phyloP scores from a whole-genome alignment of 2,113 vertebrate species.

The Cyphomyrus discorhynchus region DNA sequence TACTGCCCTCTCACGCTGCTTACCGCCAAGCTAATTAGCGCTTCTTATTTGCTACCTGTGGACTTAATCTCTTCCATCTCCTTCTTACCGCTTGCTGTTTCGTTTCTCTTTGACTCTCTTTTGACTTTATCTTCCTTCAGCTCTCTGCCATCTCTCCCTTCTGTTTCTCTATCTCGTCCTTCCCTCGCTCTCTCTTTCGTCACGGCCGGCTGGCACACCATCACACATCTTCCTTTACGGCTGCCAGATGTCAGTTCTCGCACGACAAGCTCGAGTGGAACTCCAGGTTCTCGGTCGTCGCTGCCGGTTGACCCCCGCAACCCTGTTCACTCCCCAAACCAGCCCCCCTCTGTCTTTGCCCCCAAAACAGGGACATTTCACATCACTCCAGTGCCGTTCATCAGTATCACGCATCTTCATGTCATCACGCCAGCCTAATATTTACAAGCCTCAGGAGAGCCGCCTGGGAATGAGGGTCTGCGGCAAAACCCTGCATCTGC shows the following conservation, averaged over 20 bases:
- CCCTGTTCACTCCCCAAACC: neutral
- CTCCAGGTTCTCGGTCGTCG: neutral
- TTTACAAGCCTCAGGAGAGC: neutral
- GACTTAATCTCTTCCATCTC: constrained; percentile 4
- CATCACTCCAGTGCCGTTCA: neutral
- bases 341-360: neutral
- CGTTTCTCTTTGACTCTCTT: neutral
- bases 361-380: neutral
- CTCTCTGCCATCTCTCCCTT: neutral
- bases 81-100: neutral
- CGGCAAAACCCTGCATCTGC: neutral
- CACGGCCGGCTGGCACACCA: constrained; percentile 35
- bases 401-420: neutral
- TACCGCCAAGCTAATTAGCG: neutral
- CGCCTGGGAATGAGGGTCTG: neutral
- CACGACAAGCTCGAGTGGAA: neutral
- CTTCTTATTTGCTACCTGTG: neutral
- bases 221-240: constrained; percentile 38
- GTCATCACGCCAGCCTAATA: neutral
- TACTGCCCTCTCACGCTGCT: neutral
- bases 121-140: neutral
- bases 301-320: neutral
- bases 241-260: constrained; percentile 2
- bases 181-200: constrained; percentile 20
- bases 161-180: constrained; percentile 28